Evolutionary conservation across 2,113 vertebrate genomes (phyloP).

Genomic region (Petaurus breviceps): DNA sequence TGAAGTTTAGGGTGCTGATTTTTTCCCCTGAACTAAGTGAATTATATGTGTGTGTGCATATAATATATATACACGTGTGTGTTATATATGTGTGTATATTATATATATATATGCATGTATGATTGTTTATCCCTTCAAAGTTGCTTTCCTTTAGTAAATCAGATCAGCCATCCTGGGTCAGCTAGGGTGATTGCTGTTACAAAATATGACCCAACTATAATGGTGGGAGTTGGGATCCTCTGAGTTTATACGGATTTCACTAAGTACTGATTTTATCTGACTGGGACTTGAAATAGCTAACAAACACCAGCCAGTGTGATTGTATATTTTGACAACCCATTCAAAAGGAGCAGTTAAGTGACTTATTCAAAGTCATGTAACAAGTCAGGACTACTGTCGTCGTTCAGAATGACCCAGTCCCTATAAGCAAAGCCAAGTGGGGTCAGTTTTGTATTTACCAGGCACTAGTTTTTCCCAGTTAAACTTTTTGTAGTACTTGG

Average conservation of each 20-base stretch:
- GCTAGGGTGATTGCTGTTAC: too few species aligned
- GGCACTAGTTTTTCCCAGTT: neutral
- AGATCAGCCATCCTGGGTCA: too few species aligned
- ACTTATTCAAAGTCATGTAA: neutral
- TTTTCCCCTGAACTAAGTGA: too few species aligned
- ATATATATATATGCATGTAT: too few species aligned
- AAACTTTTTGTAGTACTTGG: neutral
- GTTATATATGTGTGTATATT: too few species aligned
- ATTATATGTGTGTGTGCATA: too few species aligned
- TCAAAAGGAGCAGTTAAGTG: neutral
- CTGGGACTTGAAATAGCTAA: neutral
- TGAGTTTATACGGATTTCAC: neutral
- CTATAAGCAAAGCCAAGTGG: neutral
- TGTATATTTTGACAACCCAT: neutral
- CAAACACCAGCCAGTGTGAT: neutral
- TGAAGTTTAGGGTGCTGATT: too few species aligned
- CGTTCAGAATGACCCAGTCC: neutral
- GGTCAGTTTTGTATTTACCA: neutral
- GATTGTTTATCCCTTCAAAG: too few species aligned
- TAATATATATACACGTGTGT: too few species aligned
- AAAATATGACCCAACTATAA: neutral
- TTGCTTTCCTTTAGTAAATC: too few species aligned
- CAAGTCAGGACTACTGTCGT: neutral
- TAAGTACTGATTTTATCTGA: neutral
- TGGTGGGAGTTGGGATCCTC: neutral